phyloP scores from a whole-genome alignment of 2,113 vertebrate species.

The Mohoua ochrocephala region DNA sequence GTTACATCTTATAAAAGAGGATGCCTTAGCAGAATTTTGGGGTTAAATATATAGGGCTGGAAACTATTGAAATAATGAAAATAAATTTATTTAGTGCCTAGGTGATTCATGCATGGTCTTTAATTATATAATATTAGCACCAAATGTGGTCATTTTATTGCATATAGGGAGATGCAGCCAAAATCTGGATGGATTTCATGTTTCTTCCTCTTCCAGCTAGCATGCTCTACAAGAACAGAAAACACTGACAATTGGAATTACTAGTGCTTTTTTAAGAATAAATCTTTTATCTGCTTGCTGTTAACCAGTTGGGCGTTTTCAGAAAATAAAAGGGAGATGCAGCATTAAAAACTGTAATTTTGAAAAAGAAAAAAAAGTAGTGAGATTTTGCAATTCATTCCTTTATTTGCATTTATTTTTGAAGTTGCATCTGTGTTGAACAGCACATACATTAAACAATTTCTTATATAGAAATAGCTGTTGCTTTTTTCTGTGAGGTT shows the following conservation, averaged over 20 bases:
- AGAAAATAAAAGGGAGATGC: neutral
- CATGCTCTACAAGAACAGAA: neutral
- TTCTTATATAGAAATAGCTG: neutral
- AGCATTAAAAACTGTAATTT: neutral
- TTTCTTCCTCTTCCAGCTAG: neutral
- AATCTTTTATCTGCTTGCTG: neutral
- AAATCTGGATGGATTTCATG: neutral
- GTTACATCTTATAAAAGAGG: neutral
- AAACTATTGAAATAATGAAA: neutral
- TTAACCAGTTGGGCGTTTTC: neutral
- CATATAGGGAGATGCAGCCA: neutral
- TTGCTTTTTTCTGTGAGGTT: neutral
- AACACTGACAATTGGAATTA: neutral
- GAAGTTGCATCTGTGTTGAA: neutral
- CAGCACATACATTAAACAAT: neutral
- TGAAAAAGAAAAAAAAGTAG: neutral
- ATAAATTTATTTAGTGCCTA: neutral
- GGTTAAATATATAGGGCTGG: neutral
- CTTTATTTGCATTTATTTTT: neutral
- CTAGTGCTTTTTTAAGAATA: neutral
- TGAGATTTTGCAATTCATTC: neutral
- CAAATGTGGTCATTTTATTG: neutral
- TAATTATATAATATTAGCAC: neutral
- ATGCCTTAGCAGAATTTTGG: neutral
- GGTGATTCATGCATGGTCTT: neutral